phyloP scores from a whole-genome alignment of 2,888 invertebrate species.

The Dryocosmus kuriphilus region DNA sequence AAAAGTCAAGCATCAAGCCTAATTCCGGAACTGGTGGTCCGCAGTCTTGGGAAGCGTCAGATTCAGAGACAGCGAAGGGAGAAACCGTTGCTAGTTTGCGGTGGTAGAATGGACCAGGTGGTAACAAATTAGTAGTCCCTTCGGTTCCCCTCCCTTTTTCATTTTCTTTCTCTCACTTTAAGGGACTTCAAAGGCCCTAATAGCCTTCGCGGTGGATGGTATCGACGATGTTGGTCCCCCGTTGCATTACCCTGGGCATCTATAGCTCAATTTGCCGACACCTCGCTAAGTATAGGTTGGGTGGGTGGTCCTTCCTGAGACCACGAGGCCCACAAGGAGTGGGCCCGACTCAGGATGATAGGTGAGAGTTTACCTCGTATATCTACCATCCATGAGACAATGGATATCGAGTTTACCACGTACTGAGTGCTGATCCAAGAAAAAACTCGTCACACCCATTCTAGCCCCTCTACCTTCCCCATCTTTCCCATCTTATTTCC shows the following conservation, averaged over 20 bases:
- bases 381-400: slow-evolving; percentile 63
- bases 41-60: slow-evolving; percentile 39
- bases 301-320: slow-evolving; percentile 71
- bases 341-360: slow-evolving; percentile 60
- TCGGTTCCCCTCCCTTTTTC: slow-evolving; percentile 49
- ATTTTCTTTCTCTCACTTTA: slow-evolving; percentile 46
- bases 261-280: slow-evolving; percentile 74
- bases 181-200: slow-evolving; percentile 64
- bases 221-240: slow-evolving; percentile 64
- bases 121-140: slow-evolving; percentile 71
- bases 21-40: slow-evolving; percentile 17
- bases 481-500: slow-evolving; percentile 5
- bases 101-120: slow-evolving; percentile 67
- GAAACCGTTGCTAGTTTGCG: slow-evolving; percentile 36
- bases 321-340: slow-evolving; percentile 62
- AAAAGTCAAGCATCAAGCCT: not conserved
- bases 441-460: slow-evolving; percentile 50
- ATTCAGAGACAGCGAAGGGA: slow-evolving; percentile 24
- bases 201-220: slow-evolving; percentile 71
- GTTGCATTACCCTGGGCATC: slow-evolving; percentile 74
- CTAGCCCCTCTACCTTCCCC: not conserved
- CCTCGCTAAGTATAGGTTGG: slow-evolving; percentile 78
- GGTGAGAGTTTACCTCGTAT: slow-evolving; percentile 62
- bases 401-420: slow-evolving; percentile 45
- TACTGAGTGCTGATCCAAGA: slow-evolving; percentile 29